Conservation (phyloP, 1,140 invertebrate species). For the Gryllus bimaculatus region DNA sequence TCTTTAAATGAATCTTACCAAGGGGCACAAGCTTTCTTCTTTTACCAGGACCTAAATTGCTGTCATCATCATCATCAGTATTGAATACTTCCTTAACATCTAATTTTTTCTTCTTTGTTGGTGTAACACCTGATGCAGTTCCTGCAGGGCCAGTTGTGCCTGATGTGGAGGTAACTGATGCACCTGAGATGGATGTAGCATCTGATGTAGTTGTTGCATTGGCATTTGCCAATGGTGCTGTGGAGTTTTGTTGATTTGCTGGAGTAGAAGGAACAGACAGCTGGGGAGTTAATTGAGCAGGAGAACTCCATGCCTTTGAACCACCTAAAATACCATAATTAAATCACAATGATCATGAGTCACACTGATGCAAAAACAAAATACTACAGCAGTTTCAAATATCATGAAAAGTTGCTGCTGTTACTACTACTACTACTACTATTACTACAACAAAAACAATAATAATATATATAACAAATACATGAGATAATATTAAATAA, state of each 20-base stretch:
- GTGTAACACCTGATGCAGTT: slow-evolving; percentile 18
- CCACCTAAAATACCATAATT: not conserved
- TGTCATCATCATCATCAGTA: slow-evolving; percentile 70
- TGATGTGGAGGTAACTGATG: not conserved
- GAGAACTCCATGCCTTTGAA: slow-evolving; percentile 16
- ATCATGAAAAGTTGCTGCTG: too few species aligned
- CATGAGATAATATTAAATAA: too few species aligned
- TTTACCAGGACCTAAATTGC: slow-evolving; percentile 41
- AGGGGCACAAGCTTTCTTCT: slow-evolving; percentile 78
- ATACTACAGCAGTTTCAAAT: too few species aligned
- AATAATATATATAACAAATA: too few species aligned
- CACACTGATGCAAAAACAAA: too few species aligned
- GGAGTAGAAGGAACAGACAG: slow-evolving; percentile 11
- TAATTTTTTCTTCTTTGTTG: slow-evolving; percentile 59
- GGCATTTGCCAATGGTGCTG: not conserved
- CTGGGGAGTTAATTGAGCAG: slow-evolving; percentile 22
- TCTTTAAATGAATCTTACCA: slow-evolving; percentile 37
- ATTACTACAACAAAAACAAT: too few species aligned
- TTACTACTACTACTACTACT: too few species aligned
- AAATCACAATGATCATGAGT: not conserved
- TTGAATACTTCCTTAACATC: slow-evolving; percentile 86
- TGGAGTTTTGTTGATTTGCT: not conserved
- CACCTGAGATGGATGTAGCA: not conserved
- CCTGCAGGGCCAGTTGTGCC: not conserved
- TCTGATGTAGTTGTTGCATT: not conserved